phyloP scores from a whole-genome alignment of 35 echinoderm and acorn worm species.

The Heliocidaris erythrogramma region DNA sequence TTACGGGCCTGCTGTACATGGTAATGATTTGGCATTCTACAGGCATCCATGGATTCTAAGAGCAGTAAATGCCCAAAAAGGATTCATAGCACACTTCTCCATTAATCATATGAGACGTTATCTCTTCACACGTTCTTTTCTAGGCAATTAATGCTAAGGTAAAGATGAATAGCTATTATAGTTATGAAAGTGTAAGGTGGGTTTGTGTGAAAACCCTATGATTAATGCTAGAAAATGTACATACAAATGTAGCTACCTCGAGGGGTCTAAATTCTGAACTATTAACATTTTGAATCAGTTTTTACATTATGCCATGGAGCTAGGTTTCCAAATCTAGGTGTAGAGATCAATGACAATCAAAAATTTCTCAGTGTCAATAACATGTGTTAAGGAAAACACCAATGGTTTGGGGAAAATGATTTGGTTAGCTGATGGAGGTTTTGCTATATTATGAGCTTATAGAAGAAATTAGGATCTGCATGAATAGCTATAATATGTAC shows the following conservation, averaged over 20 bases:
- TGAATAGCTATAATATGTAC: background rate
- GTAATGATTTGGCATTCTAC: background rate
- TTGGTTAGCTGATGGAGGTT: background rate
- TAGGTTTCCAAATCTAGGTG: too few species aligned
- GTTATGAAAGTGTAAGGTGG: background rate
- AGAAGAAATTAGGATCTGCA: background rate
- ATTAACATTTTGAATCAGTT: too few species aligned
- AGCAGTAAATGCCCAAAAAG: background rate
- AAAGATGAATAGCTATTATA: background rate
- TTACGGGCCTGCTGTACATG: too few species aligned
- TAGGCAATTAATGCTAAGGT: background rate
- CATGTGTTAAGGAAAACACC: background rate
- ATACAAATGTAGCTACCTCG: background rate
- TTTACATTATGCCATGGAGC: too few species aligned
- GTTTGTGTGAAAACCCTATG: background rate
- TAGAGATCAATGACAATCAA: background rate
- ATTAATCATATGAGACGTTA: background rate
- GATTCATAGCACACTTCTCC: background rate
- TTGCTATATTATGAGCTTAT: background rate
- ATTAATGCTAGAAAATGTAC: background rate
- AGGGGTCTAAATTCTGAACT: background rate
- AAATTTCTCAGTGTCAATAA: background rate
- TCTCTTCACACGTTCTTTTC: background rate
- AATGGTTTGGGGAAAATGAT: background rate
- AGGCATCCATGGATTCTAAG: background rate